These are phyloP conservation scores for Zoanthus sociatus DNA, from an alignment of 92 coral and sea anemone genomes.

Conservation along the genomic window DNA sequence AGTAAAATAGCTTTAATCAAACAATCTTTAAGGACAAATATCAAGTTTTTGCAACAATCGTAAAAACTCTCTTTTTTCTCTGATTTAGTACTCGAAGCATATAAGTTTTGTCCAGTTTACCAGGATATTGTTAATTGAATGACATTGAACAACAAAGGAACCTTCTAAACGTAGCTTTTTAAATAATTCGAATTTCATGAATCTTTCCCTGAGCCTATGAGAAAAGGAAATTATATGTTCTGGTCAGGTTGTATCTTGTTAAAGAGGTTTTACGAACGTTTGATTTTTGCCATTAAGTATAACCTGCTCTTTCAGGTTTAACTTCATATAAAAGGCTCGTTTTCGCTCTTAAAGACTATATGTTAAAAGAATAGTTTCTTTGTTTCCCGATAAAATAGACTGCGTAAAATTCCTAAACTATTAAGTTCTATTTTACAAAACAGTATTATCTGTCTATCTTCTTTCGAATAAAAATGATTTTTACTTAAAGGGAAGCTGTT, in stretches of 20 bases:
- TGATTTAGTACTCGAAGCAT: no score
- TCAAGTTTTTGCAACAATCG: background rate
- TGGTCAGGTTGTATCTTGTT: background rate
- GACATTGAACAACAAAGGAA: background rate
- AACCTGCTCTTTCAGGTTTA: background rate
- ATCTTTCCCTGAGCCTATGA: background rate
- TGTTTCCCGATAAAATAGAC: background rate
- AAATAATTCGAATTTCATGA: background rate
- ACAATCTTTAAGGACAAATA: no score
- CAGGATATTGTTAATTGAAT: background rate
- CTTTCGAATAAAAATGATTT: no score
- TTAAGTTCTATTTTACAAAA: background rate
- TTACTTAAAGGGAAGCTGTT: no score
- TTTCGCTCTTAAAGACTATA: background rate
- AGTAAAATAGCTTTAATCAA: no score
- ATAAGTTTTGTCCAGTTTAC: background rate
- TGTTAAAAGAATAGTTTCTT: background rate
- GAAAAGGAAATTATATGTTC: background rate
- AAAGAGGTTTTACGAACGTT: background rate
- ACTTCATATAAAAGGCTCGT: background rate
- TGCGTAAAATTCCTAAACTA: background rate
- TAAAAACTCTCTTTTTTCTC: background rate
- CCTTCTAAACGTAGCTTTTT: background rate
- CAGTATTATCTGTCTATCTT: no score
- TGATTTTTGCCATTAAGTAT: background rate